phyloP scores from a whole-genome alignment of 2,797 vertebrate species.

The Monodelphis domestica region DNA sequence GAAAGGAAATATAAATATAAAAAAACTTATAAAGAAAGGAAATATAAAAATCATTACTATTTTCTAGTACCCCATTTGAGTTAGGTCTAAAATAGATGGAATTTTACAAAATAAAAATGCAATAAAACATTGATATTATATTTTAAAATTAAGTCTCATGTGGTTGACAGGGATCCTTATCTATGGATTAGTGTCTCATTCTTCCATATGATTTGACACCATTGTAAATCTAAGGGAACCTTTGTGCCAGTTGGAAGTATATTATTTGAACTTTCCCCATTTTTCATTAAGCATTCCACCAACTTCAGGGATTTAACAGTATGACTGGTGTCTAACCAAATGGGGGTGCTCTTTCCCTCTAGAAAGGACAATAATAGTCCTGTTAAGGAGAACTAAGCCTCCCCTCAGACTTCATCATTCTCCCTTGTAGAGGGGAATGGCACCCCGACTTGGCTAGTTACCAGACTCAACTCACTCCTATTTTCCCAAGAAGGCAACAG shows the following conservation, averaged over 20 bases:
- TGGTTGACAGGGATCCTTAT: background rate
- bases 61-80: background rate
- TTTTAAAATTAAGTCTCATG: background rate
- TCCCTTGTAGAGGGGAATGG: background rate
- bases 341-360: background rate
- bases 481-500: background rate
- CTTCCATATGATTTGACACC: background rate
- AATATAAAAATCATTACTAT: background rate
- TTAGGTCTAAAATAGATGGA: background rate
- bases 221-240: background rate
- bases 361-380: background rate
- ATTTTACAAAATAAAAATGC: background rate
- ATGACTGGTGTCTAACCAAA: background rate
- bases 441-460: background rate
- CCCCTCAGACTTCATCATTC: background rate
- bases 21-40: background rate
- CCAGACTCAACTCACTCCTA: background rate
- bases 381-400: background rate
- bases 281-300: background rate
- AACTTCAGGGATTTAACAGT: background rate
- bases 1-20: background rate
- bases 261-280: background rate
- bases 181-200: background rate
- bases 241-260: background rate
- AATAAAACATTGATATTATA: background rate